Evolutionary conservation across 2,113 vertebrate species (phyloP), one percentile per base, ranked within the genome.

Genomic region (Psephotus haematonotus): DNA sequence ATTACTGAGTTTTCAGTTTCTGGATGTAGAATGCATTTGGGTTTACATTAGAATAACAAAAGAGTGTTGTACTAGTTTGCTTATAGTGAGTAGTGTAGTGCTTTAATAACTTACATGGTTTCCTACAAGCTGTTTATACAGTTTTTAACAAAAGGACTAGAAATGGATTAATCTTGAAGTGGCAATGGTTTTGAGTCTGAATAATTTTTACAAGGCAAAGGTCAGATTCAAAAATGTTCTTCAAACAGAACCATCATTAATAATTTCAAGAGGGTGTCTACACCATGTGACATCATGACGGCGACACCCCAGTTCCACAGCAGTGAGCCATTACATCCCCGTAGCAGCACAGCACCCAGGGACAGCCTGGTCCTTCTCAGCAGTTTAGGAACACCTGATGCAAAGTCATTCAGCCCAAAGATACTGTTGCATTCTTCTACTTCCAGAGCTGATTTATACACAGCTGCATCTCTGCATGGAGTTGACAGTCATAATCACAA

Each of bases 41-140:
- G 87, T 94, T 95, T 87, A 43, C 63, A 87, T 85, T 91, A 93
- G 72, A 96, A 78, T 90, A 87, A 82, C 86, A 90, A 62, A 95
- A 88, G 52, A 77, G 14, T 29, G 4, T 31, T 33, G 59, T 49
- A 84, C 50, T 68, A 74, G 79, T 97, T 95, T 97, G 68, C 62
- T 94, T 62, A 67, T 28, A 50, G n/a, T 89, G 87, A 96, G 94
- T 94, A 97, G 97, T 96, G 80, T 33, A 83, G 8, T 39, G 64
- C 10, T 86, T 96, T 62, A 43, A 68, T 75, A 92, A 79, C 60
- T 86, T 50, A 85, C 3, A 35, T 59, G 31, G 28, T 81, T 97
- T 94, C 69, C 60, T 80, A 78, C 85, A 63, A 91, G 86, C 79
- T 95, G 60, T 85, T 80, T 88, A 83, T 41, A 60, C 37, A 13